phyloP scores from a whole-genome alignment of 1,140 invertebrate species.

The Trinorchestia longiramus region DNA sequence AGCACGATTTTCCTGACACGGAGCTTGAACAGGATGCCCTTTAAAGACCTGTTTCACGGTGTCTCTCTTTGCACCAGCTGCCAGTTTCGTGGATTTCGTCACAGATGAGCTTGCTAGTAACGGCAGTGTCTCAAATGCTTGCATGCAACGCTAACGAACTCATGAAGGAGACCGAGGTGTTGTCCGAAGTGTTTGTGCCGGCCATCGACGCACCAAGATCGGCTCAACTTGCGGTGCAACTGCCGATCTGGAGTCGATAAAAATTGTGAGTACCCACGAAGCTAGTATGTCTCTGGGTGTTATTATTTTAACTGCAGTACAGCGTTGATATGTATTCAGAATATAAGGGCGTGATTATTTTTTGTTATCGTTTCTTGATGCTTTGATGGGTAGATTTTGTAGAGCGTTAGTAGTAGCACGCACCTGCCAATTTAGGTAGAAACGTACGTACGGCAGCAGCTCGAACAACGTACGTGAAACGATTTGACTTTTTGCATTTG shows the following conservation, averaged over 20 bases:
- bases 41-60: not conserved
- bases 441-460: too few species aligned
- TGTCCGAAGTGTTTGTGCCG: not conserved
- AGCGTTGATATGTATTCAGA: too few species aligned
- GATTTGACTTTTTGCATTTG: too few species aligned
- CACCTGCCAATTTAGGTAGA: too few species aligned
- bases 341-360: too few species aligned
- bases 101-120: not conserved
- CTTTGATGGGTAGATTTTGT: too few species aligned
- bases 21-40: not conserved
- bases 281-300: too few species aligned
- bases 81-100: not conserved
- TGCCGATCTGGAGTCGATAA: not conserved
- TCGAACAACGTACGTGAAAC: too few species aligned
- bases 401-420: too few species aligned
- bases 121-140: not conserved
- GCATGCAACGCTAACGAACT: not conserved
- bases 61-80: not conserved
- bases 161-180: not conserved
- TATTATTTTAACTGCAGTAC: too few species aligned
- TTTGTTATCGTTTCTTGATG: too few species aligned
- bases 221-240: too few species aligned
- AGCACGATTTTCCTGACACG: not conserved
- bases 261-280: not conserved
- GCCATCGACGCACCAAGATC: not conserved